Evolutionary conservation across 2,888 invertebrate species (phyloP), one percentile per base, ranked within the genome.

Genomic region (Mesorhabditis spiculigera): DNA sequence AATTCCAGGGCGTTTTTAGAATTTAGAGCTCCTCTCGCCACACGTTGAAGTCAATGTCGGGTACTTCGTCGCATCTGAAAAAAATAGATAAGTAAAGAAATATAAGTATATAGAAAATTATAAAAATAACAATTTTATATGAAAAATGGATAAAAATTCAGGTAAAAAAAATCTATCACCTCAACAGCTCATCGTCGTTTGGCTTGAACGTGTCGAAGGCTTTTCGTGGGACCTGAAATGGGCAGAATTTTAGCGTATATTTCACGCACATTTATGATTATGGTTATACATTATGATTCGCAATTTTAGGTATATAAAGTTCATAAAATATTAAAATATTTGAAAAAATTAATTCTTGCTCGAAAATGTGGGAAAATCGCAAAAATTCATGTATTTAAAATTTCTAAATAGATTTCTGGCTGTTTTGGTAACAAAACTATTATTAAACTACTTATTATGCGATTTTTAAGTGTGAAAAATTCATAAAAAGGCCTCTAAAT

Each of bases 151-250:
- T 8, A 13, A 1, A 63, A 16, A 16, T 8, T 13, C 43, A 5
- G 42, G 16, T 65, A 5, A 43, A 13, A 43, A 13, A n/a, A 10
- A 2, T 63, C 10, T 41, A 62, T 4, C 3, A 72, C 72, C 68
- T 72, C 5, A 66, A 41, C 13, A 72, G 50, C 50, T 74, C 67
- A 43, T 68, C 71, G 16, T 73, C 72, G 1, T 71, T 72, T 4
- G 72, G 71, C 45, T 77, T 78, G 72, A 80, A 78, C 1, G 76
- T 78, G 13, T 72, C 71, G 73, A 85, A 85, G 2, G 82, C 82
- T 63, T 76, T 76, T 6, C 75, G 62, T 1, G 85, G 84, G 4
- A 85, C 83, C 50, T 76, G n/a, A n/a, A 50, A 13, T 1, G 8
- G 10, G 58, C 8, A 13, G 58, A 3, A 50, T 50, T 50, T 50